Conservation (phyloP, 2,888 invertebrate genomes). For the Pseudococcus viburni region DNA sequence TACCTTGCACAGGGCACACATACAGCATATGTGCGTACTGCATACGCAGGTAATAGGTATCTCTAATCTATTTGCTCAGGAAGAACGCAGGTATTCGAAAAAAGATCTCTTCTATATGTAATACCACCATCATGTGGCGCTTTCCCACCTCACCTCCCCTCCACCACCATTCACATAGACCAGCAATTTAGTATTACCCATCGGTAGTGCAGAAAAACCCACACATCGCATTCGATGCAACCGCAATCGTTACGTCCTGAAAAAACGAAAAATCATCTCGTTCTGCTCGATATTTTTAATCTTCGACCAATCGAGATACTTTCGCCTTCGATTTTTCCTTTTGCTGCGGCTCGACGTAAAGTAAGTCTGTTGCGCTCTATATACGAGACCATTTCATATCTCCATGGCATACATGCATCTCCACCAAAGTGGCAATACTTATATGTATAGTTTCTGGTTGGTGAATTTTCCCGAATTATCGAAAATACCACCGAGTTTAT, state of each 20-base stretch:
- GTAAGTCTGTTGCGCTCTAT: background rate
- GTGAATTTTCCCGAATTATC: background rate
- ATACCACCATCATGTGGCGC: background rate
- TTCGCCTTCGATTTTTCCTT: conserved; percentile 14
- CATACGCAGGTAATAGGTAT: too few relatives aligned
- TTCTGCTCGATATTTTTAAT: background rate
- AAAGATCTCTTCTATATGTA: background rate
- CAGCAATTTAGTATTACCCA: background rate
- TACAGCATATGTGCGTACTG: too few relatives aligned
- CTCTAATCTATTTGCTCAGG: too few relatives aligned
- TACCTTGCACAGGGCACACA: background rate
- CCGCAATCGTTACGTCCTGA: background rate
- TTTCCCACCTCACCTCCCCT: background rate
- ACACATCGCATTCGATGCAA: background rate
- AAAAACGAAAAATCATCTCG: background rate
- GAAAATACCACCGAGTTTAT: background rate
- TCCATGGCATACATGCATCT: background rate
- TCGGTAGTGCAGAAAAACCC: background rate
- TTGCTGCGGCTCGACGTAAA: background rate
- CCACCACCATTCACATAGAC: background rate
- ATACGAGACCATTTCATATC: background rate
- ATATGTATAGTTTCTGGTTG: background rate
- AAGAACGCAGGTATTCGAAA: too few relatives aligned
- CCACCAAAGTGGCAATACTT: background rate
- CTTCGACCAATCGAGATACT: background rate